Conservation (phyloP, 2,797 vertebrate species). For the Gephyroberyx darwinii region DNA sequence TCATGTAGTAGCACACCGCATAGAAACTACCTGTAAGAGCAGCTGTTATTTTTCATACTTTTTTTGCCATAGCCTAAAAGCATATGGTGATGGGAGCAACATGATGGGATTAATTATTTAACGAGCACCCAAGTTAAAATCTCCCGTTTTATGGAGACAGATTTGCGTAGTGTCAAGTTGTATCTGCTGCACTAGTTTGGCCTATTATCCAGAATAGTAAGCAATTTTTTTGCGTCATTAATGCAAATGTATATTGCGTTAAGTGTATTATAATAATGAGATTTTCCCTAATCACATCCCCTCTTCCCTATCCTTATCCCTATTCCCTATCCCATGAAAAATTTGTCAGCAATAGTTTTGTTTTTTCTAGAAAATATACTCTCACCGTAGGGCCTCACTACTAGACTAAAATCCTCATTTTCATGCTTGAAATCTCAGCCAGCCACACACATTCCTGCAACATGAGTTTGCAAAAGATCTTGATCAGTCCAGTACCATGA, state of each 20-base stretch:
- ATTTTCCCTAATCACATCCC: neutral
- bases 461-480: constrained; percentile 36
- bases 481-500: constrained; percentile 32
- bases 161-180: neutral
- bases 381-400: neutral
- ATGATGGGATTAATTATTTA: constrained; percentile 18
- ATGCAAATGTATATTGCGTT: too few relatives aligned
- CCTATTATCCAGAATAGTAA: neutral
- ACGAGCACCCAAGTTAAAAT: constrained; percentile 1
- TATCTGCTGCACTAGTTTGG: neutral
- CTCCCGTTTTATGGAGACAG: neutral
- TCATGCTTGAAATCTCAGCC: constrained; percentile 18
- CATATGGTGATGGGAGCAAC: neutral
- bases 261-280: too few relatives aligned
- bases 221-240: neutral
- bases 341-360: too few relatives aligned
- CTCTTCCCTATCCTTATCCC: neutral
- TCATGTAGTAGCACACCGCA: constrained; percentile 5
- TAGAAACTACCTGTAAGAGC: constrained; percentile 15
- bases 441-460: constrained; percentile 11
- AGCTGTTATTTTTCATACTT: constrained; percentile 5
- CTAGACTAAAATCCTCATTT: constrained; percentile 29
- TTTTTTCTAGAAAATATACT: neutral
- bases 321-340: neutral
- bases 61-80: neutral